Base-by-base conservation (phyloP, 2,113 vertebrate genomes). In the Progne subis region DNA sequence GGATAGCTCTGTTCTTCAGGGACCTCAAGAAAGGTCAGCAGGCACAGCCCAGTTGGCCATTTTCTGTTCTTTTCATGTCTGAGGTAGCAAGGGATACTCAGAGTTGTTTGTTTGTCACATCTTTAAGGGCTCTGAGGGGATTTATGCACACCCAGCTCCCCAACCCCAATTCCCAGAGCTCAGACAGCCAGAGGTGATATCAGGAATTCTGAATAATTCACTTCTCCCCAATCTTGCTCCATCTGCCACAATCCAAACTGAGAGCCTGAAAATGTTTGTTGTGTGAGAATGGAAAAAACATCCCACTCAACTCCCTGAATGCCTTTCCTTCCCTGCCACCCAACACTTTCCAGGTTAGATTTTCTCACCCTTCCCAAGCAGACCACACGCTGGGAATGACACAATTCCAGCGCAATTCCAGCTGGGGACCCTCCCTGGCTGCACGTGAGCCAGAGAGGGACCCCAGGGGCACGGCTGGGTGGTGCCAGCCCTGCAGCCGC, bases 381-480 rank as follows among this genome's bases (percentile, higher is more conserved):
- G 92, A 88, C 50, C 90, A 81, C 92, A 92, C 20, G 49, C 76
- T 28, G 63, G 72, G 72, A 91, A 64, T 41, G 68, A 26, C 3
- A 50, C 90, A 89, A 37, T 14, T 47, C 53, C 8, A 29, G 78
- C 77, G 72, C 63, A 43, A 28, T 6, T 43, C 0, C 4, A 24
- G 71, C 29, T 80, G 80, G 69, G 86, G 86, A 64, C 64, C 20
- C 37, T 25, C 1, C 0, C 2, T 4, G 68, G 69, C 70, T 43
- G 44, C 29, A 14, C 6, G 29, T 4, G 43, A 46, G 44, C 43
- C 60, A 50, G 20, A 44, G 14, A 63, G 41, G 46, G 31, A 32
- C 24, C 60, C 31, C 57, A 10, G 3, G 21, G 6, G 1, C 0
- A 0, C 2, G n/a, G 29, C 20, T 8, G 3, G 37, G 23, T 0